Evolutionary conservation across 2,113 vertebrate species (phyloP), one percentile per base, ranked within the genome.

Genomic region (Murina feae): DNA sequence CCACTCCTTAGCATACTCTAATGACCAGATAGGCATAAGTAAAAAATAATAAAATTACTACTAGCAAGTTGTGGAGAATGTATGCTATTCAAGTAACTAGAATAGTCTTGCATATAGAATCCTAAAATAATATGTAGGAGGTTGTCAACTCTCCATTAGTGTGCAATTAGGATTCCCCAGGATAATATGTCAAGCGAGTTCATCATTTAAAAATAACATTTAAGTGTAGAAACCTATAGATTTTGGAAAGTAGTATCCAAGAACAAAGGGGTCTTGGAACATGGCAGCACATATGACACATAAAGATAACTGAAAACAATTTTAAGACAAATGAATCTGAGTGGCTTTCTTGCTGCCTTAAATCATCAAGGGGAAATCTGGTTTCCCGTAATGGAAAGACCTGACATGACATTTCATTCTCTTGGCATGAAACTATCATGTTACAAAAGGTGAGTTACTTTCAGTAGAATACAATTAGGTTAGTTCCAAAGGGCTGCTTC

Each of bases 381-480:
- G 30, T 25, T 86, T 35, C 86, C 42, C 82, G 8, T 88, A 85
- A 75, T 20, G 58, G 44, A 74, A 96, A 94, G 85, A 86, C 58
- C 55, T 95, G 95, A 93, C 86, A 96, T 93, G 95, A 93, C 86
- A 96, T 95, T 97, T 80, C 42, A 0, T 91, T 90, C 72, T 78
- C 44, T 79, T 88, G 90, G 63, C 79, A 85, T 83, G 65, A 94
- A 96, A 81, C 10, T 90, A 82, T 89, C 92, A 91, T 68, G 78
- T 88, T 68, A 75, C 72, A 96, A 90, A 93, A 95, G 90, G 92
- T 76, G 81, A 96, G 42, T 90, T 93, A 90, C 85, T 96, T 96
- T 88, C 79, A 92, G 86, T 58, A 85, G 92, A 90, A 92, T 13
- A 4, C 51, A 95, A 93, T 95, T 63, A 95, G 82, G 74, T 78